These are phyloP conservation scores for Agriotes lineatus DNA, from an alignment of 2,888 invertebrate genomes.

Conservation along the genomic window DNA sequence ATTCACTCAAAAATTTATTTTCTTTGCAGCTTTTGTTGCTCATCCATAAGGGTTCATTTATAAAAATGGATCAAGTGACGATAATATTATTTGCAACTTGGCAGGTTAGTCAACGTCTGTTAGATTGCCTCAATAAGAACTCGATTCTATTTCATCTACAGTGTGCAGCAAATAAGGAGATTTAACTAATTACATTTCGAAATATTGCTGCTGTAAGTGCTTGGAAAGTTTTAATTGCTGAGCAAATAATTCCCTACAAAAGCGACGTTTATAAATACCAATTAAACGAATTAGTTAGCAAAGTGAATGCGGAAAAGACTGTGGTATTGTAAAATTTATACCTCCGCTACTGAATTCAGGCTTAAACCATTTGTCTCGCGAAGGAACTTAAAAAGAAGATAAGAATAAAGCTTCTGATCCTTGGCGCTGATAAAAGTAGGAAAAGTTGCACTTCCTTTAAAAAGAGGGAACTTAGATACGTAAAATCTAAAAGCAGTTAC, in stretches of 20 bases:
- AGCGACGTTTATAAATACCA: not conserved
- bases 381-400: not conserved
- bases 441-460: not conserved
- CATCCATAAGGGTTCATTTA: too few species aligned
- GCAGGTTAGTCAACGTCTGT: not conserved
- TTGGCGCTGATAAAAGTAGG: not conserved
- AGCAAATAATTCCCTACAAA: not conserved
- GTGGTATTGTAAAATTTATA: not conserved
- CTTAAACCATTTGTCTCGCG: not conserved
- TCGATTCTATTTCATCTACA: not conserved
- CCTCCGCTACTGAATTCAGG: not conserved
- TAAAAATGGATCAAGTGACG: too few species aligned
- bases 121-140: not conserved
- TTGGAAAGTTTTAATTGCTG: not conserved
- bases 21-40: too few species aligned
- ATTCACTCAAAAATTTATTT: too few species aligned
- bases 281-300: not conserved
- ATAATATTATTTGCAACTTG: too few species aligned
- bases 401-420: constrained; percentile 5
- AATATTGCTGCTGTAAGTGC: not conserved
- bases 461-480: not conserved
- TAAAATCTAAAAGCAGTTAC: not conserved
- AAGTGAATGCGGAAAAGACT: not conserved
- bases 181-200: constrained; percentile 1
- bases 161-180: not conserved